Evolutionary conservation across 2,888 invertebrate species (phyloP).

Genomic region (Andrena marginata): DNA sequence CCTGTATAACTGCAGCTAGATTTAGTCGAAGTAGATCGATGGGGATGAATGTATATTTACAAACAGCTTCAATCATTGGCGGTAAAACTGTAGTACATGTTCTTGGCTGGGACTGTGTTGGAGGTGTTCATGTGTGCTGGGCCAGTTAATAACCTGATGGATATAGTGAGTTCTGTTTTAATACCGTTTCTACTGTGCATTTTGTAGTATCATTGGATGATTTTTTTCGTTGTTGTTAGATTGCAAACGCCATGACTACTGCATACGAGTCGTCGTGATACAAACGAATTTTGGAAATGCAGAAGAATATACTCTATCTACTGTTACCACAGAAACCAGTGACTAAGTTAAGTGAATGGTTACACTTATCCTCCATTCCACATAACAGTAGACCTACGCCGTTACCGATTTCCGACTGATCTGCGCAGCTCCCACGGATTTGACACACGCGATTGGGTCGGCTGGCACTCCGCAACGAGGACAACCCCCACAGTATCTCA

Average conservation of each 20-base stretch:
- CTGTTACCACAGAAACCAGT: constrained; percentile 36
- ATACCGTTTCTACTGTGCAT: not conserved
- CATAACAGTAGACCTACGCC: no score
- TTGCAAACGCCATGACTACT: not conserved
- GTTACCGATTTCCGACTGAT: no score
- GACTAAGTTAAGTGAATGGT: no score
- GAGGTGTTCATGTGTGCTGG: not conserved
- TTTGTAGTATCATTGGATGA: not conserved
- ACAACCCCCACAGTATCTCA: no score
- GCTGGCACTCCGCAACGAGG: no score
- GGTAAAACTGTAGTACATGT: constrained; percentile 1
- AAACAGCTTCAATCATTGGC: not conserved
- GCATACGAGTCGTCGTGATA: constrained; percentile 44
- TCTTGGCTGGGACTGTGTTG: not conserved
- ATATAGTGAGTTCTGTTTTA: no score
- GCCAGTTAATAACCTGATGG: no score
- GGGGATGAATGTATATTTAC: not conserved
- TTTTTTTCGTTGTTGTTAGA: constrained; percentile 31
- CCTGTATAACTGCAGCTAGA: not conserved
- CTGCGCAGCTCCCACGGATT: no score
- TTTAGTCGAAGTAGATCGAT: not conserved
- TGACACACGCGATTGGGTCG: no score
- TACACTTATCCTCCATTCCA: no score
- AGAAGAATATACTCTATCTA: constrained; percentile 16
- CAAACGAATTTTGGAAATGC: not conserved